Evolutionary conservation across 92 coral and sea anemone genomes (phyloP), one percentile per base, ranked within the genome.

Genomic region (Siderastrea siderea): DNA sequence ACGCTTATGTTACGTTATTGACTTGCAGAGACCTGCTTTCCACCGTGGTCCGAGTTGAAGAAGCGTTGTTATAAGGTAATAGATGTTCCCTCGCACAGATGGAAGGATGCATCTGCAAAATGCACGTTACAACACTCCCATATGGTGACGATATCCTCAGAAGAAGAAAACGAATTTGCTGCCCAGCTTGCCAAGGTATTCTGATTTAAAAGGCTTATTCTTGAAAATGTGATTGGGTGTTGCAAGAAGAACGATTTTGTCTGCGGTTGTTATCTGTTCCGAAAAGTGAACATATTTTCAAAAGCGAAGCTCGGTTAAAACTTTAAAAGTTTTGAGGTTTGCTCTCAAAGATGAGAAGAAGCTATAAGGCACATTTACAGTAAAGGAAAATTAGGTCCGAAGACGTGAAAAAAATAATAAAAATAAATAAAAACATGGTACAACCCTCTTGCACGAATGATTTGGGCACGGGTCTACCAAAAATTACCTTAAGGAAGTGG

Each of bases 41-140:
- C 78, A 15, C 86, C 86, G 5, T 82, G 86, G 86, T 58, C 70
- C 2, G 86, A 82, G 66, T 59, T 82, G 53, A 71, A 45, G 16
- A 82, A 58, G 52, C 86, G 86, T 19, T 82, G 86, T 71, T 82
- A 82, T 26, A 5, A 13, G 61, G 86, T 58, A 16, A 46, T 49
- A 8, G 71, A 72, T 46, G 43, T 61, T 3, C 71, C n/a, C 16
- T 15, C 61, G 2, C 50, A 60, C 38, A 17, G 38, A 57, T 82
- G 79, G 86, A 44, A 45, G 17, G 69, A 69, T 54, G 78, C 78
- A 1, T 60, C 7, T 2, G 70, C 59, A 7, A 47, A 17, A 46
- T 82, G 86, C 67, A 48, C 8, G 60, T 68, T 45, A 11, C 60
- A 55, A 9, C 17, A n/a, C 3, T 70, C 86, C 10, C 70, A 70